phyloP scores from a whole-genome alignment of 2,888 invertebrate species.

The Eilema depressum region DNA sequence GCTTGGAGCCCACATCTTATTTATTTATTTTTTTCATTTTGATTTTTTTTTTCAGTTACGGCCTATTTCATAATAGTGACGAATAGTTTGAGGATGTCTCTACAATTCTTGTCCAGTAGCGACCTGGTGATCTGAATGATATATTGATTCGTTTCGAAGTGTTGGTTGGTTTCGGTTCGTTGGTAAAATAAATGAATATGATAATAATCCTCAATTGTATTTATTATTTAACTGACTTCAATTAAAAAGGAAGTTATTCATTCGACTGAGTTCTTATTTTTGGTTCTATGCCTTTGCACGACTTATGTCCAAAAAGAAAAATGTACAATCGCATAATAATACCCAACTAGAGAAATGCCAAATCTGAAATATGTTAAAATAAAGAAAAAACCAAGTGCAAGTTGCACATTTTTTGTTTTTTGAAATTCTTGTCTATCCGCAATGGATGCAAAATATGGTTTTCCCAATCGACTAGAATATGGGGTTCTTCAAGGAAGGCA shows the following conservation, averaged over 20 bases:
- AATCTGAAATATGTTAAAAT: no score
- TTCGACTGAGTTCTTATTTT: neutral
- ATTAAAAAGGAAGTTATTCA: neutral
- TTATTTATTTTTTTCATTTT: neutral
- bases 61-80: slow-evolving; percentile 71
- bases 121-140: slow-evolving; percentile 13
- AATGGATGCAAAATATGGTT: no score
- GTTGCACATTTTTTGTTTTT: no score
- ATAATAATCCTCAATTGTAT: neutral
- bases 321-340: no score
- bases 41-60: slow-evolving; percentile 65
- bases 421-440: no score
- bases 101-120: slow-evolving; percentile 45
- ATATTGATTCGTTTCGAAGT: neutral
- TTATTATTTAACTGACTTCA: neutral
- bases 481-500: no score
- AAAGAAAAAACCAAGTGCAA: no score
- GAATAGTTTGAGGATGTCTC: slow-evolving; percentile 70
- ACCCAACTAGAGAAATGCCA: no score
- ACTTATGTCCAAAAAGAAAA: no score
- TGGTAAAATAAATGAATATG: slow-evolving; percentile 9
- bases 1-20: no score
- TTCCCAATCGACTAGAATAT: no score
- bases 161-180: neutral
- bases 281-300: no score